phyloP scores from a whole-genome alignment of 2,797 vertebrate species.

The Myripristis jacobus region DNA sequence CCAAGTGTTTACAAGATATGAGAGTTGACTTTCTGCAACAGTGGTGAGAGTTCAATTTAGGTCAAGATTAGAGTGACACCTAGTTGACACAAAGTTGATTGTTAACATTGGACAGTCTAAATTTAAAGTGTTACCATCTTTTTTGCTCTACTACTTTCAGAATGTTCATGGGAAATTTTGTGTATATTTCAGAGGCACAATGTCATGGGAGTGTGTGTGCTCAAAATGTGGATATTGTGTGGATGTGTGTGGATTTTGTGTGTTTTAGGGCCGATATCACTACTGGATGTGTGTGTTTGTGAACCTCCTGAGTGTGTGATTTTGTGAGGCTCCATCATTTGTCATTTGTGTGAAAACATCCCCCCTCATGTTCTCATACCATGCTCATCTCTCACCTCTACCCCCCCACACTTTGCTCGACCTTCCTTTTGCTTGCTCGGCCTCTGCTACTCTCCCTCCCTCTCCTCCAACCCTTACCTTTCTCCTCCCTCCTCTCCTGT shows the following conservation, averaged over 20 bases:
- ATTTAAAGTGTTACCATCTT: no score
- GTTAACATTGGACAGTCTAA: no score
- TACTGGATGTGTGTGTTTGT: slow-evolving; percentile 4
- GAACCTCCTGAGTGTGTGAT: not conserved
- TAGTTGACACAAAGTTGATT: no score
- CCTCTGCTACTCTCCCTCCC: not conserved
- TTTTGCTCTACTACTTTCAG: no score
- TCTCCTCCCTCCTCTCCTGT: not conserved
- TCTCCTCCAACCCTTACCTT: not conserved
- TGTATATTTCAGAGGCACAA: not conserved
- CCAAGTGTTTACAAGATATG: no score
- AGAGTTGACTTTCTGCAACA: no score
- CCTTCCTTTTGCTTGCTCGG: slow-evolving; percentile 11
- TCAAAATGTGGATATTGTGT: slow-evolving; percentile 12
- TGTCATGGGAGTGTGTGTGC: slow-evolving; percentile 6
- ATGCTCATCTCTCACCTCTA: slow-evolving; percentile 44
- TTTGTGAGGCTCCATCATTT: slow-evolving; percentile 15
- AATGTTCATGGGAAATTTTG: not conserved
- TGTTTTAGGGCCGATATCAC: not conserved
- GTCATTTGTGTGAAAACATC: slow-evolving; percentile 42
- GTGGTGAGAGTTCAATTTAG: no score
- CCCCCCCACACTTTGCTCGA: slow-evolving; percentile 30
- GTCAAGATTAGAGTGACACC: no score
- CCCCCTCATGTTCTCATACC: slow-evolving; percentile 60
- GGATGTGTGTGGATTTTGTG: slow-evolving; percentile 29